Base-by-base conservation (phyloP, 2,797 vertebrate species). In the Thunnus albacares region DNA sequence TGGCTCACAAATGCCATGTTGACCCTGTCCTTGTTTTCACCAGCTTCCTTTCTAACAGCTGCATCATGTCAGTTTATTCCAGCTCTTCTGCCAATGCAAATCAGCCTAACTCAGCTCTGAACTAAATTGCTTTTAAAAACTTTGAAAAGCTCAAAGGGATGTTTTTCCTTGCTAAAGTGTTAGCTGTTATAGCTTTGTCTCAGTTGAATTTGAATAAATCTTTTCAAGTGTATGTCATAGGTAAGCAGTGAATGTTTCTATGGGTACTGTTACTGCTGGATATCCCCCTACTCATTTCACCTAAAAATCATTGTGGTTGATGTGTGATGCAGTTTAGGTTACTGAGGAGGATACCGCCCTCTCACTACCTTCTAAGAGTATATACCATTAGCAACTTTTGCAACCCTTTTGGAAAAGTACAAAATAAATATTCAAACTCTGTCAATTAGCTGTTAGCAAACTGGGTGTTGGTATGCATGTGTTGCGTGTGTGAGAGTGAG, bases 61-160 rank as follows among this genome's bases (percentile, higher is more conserved):
- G 52, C 41, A 53, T 57, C 75, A 56, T 51, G 18, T 47, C 65
- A 76, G 67, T 51, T 86, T 75, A 26, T 73, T 60, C 24, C 57
- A 57, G 59, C 61, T 72, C 22, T 59, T 80, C 67, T 63, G 20
- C 26, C 73, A 81, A 75, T 56, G 61, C 57, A 79, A 79, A 76
- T 55, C 26, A 71, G 64, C 38, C 15, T 20, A 62, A 72, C 5
- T 28, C 18, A 13, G 8, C 62, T 49, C 13, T 6, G 33, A 64
- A 73, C 22, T 61, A 53, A 56, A 70, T 45, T 41, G 38, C 24
- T 38, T 35, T n/a, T 9, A 58, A 57, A 58, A 75, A 53, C 22
- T 41, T 4, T 20, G 3, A 60, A 65, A 55, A 66, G 60, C 1
- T 63, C 11, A 4, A 69, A 59, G 26, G 8, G 3, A 47, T 69